phyloP scores from a whole-genome alignment of 2,888 invertebrate genomes.

The Ormia ochracea region DNA sequence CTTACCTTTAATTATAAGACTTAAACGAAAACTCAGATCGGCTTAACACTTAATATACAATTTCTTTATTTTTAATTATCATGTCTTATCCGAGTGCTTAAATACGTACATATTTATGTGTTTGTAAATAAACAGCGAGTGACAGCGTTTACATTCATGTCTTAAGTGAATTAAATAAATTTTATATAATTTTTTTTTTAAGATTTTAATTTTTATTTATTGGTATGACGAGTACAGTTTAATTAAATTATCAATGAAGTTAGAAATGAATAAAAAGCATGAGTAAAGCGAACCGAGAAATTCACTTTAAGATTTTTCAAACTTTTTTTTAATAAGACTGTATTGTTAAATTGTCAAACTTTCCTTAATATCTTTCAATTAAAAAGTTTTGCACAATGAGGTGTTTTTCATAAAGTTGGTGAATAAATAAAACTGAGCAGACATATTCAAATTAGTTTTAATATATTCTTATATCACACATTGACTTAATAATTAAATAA shows the following conservation, averaged over 20 bases:
- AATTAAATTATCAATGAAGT: background rate
- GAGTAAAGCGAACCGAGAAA: background rate
- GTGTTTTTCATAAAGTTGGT: background rate
- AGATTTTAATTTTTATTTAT: background rate
- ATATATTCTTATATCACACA: slow-evolving; percentile 22
- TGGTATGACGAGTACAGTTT: background rate
- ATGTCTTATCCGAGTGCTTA: background rate
- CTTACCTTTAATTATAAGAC: background rate
- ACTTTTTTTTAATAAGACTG: background rate
- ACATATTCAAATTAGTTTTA: background rate
- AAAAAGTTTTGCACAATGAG: background rate
- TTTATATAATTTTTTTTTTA: slow-evolving; percentile 1
- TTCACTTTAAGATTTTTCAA: background rate
- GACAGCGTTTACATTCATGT: slow-evolving; percentile 38
- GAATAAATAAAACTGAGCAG: background rate
- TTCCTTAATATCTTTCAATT: background rate
- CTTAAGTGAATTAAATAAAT: slow-evolving; percentile 12
- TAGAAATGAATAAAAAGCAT: background rate
- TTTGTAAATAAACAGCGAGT: background rate
- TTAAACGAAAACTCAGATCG: background rate
- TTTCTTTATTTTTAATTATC: background rate
- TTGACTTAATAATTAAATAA: background rate
- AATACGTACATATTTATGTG: background rate
- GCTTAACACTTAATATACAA: background rate
- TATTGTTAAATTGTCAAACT: background rate